Percentiles rank a stretch among this genome's conserved stretches.
Conservation (phyloP, 1,140 invertebrate species). For the Idris sp. region DNA sequence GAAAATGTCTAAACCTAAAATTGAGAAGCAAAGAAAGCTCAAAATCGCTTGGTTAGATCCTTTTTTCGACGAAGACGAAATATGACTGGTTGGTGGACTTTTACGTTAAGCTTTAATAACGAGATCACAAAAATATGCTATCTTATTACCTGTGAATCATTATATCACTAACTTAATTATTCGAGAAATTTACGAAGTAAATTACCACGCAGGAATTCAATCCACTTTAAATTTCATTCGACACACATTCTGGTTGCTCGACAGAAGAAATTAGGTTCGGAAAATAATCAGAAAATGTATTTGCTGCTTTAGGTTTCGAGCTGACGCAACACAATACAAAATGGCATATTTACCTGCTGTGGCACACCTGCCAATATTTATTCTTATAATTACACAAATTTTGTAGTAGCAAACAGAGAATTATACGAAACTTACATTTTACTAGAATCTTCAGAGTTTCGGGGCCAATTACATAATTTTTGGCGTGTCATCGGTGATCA, state of each 20-base stretch:
- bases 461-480: constrained; percentile 50
- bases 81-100: background rate
- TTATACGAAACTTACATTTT: too few relatives aligned
- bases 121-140: background rate
- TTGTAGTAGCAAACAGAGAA: too few relatives aligned
- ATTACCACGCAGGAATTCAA: constrained; percentile 67
- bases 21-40: background rate
- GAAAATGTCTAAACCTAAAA: too few relatives aligned
- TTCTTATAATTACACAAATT: too few relatives aligned
- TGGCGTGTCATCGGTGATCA: constrained; percentile 3
- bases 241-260: constrained; percentile 53
- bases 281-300: constrained; percentile 19
- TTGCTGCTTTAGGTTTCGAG: constrained; percentile 4
- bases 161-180: background rate
- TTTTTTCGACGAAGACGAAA: background rate
- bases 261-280: constrained; percentile 31
- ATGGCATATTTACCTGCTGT: constrained; percentile 1
- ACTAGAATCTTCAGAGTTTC: too few relatives aligned
- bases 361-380: too few relatives aligned
- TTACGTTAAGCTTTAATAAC: background rate
- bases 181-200: background rate
- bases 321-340: background rate
- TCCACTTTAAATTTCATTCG: constrained; percentile 30
- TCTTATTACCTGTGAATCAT: constrained; percentile 1
- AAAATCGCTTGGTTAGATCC: background rate